Base-by-base conservation (phyloP, 2,113 vertebrate genomes). In the Macaca nemestrina region DNA sequence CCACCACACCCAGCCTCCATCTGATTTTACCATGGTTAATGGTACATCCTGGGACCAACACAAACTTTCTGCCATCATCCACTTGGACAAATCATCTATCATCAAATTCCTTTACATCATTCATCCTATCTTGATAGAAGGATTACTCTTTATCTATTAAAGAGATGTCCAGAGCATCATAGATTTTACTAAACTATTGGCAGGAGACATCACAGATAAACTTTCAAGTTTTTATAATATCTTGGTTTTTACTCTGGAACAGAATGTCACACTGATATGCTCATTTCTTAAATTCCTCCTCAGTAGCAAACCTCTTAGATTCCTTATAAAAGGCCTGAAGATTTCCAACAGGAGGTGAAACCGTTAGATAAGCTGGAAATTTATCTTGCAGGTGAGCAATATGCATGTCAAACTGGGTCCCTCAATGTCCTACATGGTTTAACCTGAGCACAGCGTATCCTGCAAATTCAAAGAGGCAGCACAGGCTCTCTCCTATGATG, bases 281-380 rank as follows among this genome's bases (percentile, higher is more conserved):
- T 75, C 99, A 98, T 95, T 99, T 99, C 98, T 99, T 99, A 88
- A 99, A 99, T 6, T 99, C 99, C 95, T 99, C 99, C 12, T 99
- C 99, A 0, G 99, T 99, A 96, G 99, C 99, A 97, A 99, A 99
- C 12, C 99, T 99, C 98, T 99, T 99, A 5, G 99, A 99, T 98
- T 99, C 99, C 99, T 99, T 99, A 98, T 99, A 99, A 98, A 99
- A 99, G 88, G 99, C 98, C 98, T 99, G 99, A 80, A 99, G 99
- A 98, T 99, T 99, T 27, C 99, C 87, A 91, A 99, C 99, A 82
- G 99, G 99, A 80, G 99, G 99, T 50, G 99, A 99, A 86, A 98
- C 98, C 0, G 98, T 99, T 70, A 99, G 97, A 97, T 99, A 99
- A 98, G 99, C 98, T 0, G 99, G 99, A 98, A 99, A 99, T 96